Percentiles rank a stretch among this genome's conserved stretches.
These are phyloP conservation scores for Crioceris asparagi DNA, from an alignment of 2,888 invertebrate species.

Conservation along the genomic window DNA sequence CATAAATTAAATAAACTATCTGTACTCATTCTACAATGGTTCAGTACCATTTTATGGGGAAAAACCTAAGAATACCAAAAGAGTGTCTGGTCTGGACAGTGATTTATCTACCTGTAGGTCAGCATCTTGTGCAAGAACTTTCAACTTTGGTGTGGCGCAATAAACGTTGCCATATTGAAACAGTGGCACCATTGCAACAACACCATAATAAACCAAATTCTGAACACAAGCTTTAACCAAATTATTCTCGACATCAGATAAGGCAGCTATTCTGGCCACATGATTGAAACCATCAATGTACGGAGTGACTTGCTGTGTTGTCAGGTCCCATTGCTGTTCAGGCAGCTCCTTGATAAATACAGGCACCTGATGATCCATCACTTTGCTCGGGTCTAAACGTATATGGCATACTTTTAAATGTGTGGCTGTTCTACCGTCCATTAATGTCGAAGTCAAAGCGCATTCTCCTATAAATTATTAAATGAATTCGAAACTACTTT, in stretches of 20 bases:
- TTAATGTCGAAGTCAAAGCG: slow-evolving; percentile 23
- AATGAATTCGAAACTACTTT: too few relatives aligned
- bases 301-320: slow-evolving; percentile 80
- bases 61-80: too few relatives aligned
- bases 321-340: slow-evolving; percentile 77
- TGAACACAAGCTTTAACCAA: slow-evolving; percentile 90
- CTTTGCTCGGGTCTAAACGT: slow-evolving; percentile 68
- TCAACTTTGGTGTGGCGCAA: slow-evolving; percentile 47
- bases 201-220: slow-evolving; percentile 73
- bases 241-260: slow-evolving; percentile 87
- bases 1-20: too few relatives aligned
- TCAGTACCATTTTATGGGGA: too few relatives aligned
- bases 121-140: slow-evolving; percentile 40
- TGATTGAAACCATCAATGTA: slow-evolving; percentile 90
- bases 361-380: slow-evolving; percentile 85
- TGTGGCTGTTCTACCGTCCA: slow-evolving; percentile 79
- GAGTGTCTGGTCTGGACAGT: too few relatives aligned
- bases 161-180: slow-evolving; percentile 60
- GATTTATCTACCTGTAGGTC: slow-evolving; percentile 33
- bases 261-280: slow-evolving; percentile 76
- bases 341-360: slow-evolving; percentile 47
- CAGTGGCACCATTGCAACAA: slow-evolving; percentile 48
- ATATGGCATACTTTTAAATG: slow-evolving; percentile 80
- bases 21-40: too few relatives aligned
- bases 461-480: slow-evolving; percentile 33